phyloP scores from a whole-genome alignment of 2,797 vertebrate genomes.

The Phataginus tricuspis region DNA sequence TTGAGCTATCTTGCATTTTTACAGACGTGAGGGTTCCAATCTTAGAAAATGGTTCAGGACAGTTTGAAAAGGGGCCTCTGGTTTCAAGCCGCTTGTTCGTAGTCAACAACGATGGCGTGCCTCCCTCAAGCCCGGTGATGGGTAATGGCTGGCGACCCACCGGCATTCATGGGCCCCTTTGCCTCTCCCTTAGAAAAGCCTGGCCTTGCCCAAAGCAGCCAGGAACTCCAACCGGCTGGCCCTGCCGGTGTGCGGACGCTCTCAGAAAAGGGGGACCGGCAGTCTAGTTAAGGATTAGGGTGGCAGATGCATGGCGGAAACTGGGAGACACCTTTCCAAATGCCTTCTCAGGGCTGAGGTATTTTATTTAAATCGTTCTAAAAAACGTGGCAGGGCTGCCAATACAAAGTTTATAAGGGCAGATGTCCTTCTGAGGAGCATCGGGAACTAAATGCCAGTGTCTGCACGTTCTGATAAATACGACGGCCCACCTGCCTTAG shows the following conservation, averaged over 20 bases:
- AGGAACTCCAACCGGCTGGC: fast-evolving
- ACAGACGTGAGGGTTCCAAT: neutral
- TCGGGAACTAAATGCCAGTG: no score
- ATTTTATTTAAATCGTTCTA: neutral
- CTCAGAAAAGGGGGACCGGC: neutral
- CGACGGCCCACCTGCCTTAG: no score
- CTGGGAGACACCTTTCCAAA: neutral
- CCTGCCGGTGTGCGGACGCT: neutral
- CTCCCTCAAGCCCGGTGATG: neutral
- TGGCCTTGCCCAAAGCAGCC: neutral
- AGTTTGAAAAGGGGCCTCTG: neutral
- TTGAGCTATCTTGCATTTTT: neutral
- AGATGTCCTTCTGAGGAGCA: neutral
- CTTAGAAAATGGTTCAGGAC: neutral
- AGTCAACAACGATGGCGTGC: neutral
- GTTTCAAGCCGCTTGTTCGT: neutral
- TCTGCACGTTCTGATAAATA: no score
- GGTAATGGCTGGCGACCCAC: no score
- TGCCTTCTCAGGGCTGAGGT: neutral
- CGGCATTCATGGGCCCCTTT: neutral
- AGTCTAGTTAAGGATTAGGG: neutral
- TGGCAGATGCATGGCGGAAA: neutral
- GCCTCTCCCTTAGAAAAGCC: neutral
- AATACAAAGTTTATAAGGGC: neutral
- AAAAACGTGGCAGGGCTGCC: neutral